Conservation (phyloP, 1,140 invertebrate species). For the Ceratosolen fusciceps region DNA sequence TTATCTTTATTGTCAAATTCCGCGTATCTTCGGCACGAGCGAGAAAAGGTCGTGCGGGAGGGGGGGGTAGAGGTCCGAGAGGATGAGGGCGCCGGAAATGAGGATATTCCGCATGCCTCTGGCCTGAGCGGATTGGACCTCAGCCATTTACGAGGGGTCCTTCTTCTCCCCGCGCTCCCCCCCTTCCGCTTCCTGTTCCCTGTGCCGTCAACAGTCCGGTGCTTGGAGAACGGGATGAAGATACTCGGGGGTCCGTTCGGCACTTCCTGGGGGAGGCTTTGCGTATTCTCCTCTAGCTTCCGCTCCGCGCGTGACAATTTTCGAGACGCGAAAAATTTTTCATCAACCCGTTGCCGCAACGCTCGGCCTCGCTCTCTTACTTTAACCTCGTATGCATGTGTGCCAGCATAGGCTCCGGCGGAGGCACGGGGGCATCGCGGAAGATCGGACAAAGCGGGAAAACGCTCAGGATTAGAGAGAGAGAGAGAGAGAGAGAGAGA, state of each 20-base stretch:
- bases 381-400: no score
- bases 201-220: not conserved
- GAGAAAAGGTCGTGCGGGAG: conserved; percentile 58
- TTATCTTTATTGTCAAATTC: conserved; percentile 65
- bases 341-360: not conserved
- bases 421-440: not conserved
- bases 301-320: conserved; percentile 4
- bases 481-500: not conserved
- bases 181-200: conserved; percentile 23
- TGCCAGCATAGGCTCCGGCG: no score
- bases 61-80: not conserved
- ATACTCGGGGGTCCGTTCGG: not conserved
- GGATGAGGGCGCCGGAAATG: conserved; percentile 40
- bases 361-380: no score
- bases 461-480: not conserved
- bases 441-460: not conserved
- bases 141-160: conserved; percentile 55
- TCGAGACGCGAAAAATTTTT: conserved; percentile 33
- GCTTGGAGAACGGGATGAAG: not conserved
- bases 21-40: conserved; percentile 57
- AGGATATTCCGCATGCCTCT: conserved; percentile 50
- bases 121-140: conserved; percentile 54
- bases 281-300: conserved; percentile 11
- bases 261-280: not conserved
- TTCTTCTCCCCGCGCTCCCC: conserved; percentile 15